Percentiles rank a stretch among this genome's conserved stretches.
Evolutionary conservation across 2,888 invertebrate genomes (phyloP).

Genomic region (Belgica antarctica): DNA sequence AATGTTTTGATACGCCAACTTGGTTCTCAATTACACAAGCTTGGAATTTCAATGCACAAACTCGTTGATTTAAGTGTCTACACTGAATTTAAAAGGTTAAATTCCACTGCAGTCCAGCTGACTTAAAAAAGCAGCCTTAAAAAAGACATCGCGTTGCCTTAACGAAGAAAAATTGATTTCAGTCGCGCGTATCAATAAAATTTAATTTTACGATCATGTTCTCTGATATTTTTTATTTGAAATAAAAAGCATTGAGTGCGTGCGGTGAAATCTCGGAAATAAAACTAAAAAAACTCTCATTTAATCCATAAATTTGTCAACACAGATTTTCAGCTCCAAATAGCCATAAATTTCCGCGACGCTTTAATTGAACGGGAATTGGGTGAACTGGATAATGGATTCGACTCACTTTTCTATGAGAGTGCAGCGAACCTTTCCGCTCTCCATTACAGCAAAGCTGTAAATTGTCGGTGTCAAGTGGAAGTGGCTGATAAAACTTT

Average conservation of each 20-base stretch:
- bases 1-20: too few relatives aligned
- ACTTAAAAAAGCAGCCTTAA: too few relatives aligned
- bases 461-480: neutral
- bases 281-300: neutral
- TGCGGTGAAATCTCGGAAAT: neutral
- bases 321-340: neutral
- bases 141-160: too few relatives aligned
- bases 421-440: neutral
- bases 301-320: slow-evolving; percentile 21
- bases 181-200: slow-evolving; percentile 15
- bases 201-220: slow-evolving; percentile 15
- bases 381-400: neutral
- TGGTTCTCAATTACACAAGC: too few relatives aligned
- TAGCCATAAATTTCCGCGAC: neutral
- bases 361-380: slow-evolving; percentile 14
- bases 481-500: neutral
- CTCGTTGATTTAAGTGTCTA: too few relatives aligned
- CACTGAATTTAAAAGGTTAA: too few relatives aligned
- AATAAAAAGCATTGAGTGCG: slow-evolving; percentile 1
- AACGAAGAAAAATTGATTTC: neutral
- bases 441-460: too few relatives aligned
- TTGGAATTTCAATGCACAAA: too few relatives aligned
- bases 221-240: slow-evolving; percentile 6
- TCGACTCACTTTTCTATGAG: neutral
- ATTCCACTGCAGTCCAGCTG: too few relatives aligned